These are phyloP conservation scores for Heliothis subflexa DNA, from an alignment of 1,140 invertebrate species.

Conservation along the genomic window DNA sequence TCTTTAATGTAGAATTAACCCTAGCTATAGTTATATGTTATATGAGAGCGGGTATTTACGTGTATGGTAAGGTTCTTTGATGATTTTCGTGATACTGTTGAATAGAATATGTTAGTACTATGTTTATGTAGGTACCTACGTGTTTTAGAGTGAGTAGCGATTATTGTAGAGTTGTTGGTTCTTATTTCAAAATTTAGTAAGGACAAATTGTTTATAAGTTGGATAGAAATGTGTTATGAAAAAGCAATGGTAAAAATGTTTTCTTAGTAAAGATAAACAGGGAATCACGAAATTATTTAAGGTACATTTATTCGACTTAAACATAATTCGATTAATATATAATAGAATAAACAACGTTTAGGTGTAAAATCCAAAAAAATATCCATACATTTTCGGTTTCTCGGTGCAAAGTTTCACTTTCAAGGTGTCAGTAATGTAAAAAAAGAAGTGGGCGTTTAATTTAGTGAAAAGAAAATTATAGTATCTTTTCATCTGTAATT, in stretches of 20 bases:
- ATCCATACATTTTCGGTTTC: too few relatives aligned
- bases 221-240: too few relatives aligned
- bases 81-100: not conserved
- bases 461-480: not conserved
- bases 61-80: not conserved
- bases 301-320: too few relatives aligned
- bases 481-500: not conserved
- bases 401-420: too few relatives aligned
- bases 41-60: not conserved
- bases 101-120: not conserved
- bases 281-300: too few relatives aligned
- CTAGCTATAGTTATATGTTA: slow-evolving; percentile 46
- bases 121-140: not conserved
- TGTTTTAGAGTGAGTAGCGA: not conserved
- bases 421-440: not conserved
- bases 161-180: not conserved
- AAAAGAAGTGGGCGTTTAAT: not conserved
- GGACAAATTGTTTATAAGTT: too few relatives aligned
- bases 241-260: too few relatives aligned
- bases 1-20: slow-evolving; percentile 67
- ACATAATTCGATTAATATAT: too few relatives aligned
- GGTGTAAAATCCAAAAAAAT: too few relatives aligned
- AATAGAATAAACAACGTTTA: too few relatives aligned
- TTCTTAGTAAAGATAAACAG: too few relatives aligned
- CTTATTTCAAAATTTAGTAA: too few relatives aligned